Conservation (phyloP, 2,888 invertebrate species). For the Icerya purchasi region DNA sequence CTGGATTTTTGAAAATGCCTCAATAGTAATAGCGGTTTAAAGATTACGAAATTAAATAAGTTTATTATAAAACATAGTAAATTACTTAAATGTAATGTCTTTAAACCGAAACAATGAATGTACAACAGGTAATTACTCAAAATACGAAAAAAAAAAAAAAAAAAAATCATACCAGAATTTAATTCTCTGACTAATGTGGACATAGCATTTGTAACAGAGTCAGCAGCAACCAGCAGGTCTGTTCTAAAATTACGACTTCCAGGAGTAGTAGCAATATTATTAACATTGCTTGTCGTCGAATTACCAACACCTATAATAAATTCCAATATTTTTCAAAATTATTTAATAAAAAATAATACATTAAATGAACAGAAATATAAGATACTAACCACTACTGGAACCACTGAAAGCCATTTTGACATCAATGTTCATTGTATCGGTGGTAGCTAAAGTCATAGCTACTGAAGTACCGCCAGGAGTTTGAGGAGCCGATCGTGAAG, state of each 20-base stretch:
- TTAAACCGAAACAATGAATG: too few relatives aligned
- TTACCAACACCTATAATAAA: background rate
- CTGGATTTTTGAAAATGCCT: too few relatives aligned
- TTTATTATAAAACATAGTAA: too few relatives aligned
- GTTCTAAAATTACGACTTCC: constrained; percentile 46
- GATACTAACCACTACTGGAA: constrained; percentile 11
- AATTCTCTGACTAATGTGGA: constrained; percentile 88
- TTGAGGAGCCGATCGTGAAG: constrained; percentile 34
- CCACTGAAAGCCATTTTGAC: constrained; percentile 32
- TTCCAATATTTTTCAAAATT: background rate
- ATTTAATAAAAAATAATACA: background rate
- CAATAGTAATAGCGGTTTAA: too few relatives aligned
- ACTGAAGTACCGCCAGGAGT: constrained; percentile 29
- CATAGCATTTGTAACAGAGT: constrained; percentile 95
- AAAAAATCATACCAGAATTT: constrained; percentile 29
- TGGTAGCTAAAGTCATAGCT: constrained; percentile 28
- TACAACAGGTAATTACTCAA: too few relatives aligned
- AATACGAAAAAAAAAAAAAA: too few relatives aligned
- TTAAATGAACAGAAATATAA: background rate
- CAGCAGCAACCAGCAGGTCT: constrained; percentile 83
- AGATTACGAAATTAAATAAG: too few relatives aligned
- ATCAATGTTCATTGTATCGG: constrained; percentile 30
- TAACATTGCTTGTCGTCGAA: background rate
- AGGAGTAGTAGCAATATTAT: background rate
- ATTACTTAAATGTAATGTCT: too few relatives aligned